A percentile compares a stretch with the other conserved stretches of the same genome.
Conservation (phyloP, 2,888 invertebrate species). For the Meiosimyza decipiens region DNA sequence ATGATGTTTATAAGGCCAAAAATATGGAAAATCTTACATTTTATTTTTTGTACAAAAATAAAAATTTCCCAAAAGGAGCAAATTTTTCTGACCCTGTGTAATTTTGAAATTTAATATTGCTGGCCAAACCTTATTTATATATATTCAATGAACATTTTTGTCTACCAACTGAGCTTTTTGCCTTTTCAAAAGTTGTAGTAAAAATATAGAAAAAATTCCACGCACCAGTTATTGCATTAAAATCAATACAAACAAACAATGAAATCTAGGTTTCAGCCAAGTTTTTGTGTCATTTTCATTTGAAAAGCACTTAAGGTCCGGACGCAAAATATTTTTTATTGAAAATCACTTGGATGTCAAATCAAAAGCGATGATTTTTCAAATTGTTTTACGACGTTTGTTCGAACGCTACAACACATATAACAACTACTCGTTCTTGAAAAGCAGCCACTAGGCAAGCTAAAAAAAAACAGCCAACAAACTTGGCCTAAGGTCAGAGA, state of each 20-base stretch:
- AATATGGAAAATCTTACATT: no score
- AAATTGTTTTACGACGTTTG: constrained; percentile 4
- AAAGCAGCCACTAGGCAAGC: background rate
- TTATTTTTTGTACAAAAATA: background rate
- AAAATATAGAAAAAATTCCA: no score
- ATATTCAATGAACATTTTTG: no score
- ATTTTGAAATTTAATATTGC: no score
- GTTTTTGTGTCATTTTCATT: constrained; percentile 13
- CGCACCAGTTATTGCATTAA: no score
- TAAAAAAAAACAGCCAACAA: constrained; percentile 10
- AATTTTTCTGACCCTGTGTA: no score
- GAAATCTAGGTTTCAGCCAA: no score
- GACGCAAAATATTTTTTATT: constrained; percentile 7
- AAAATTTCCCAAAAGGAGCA: background rate
- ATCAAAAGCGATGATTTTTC: constrained; percentile 47
- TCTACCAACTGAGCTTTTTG: no score
- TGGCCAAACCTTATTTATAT: no score
- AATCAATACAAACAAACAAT: background rate
- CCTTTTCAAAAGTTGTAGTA: no score
- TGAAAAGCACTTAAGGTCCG: constrained; percentile 14
- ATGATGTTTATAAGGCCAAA: no score
- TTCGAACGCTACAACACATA: background rate
- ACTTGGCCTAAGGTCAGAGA: background rate
- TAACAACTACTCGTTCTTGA: background rate
- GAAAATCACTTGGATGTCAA: constrained; percentile 39